Evolutionary conservation across 2,113 vertebrate species (phyloP), one percentile per base, ranked within the genome.

Genomic region (Carlito syrichta): DNA sequence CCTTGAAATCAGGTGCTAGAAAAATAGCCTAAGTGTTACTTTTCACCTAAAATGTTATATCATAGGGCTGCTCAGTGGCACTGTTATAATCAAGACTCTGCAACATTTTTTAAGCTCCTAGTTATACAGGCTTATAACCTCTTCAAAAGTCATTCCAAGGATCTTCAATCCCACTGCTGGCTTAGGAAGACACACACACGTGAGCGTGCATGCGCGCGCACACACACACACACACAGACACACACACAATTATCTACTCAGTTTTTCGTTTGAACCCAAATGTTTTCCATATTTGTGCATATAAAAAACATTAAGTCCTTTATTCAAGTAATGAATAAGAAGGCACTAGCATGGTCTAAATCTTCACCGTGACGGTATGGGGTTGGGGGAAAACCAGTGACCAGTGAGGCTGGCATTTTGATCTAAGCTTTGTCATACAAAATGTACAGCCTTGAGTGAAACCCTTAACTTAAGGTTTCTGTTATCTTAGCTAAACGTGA

Each of bases 1-100:
- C 93, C 96, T 97, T 95, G 81, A 96, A 96, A 95, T 91, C 66
- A 66, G 74, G 77, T 25, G 48, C 17, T 87, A 52, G 91, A 96
- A 94, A 94, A 54, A 91, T 87, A 96, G 66, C 8, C 3, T 94
- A 79, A 92, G 81, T 92, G 0, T 54, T 97, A 90, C 30, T 88
- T 91, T 97, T 89, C 54, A 96, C 13, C 6, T 83, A 73, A 96
- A 79, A 86, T 76, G 94, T 30, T 56, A 1, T 12, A 76, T 92
- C 83, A 84, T 25, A 68, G 16, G 10, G 0, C 86, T 97, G 45
- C 19, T 83, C 20, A 45, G 22, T 68, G 73, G 4, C 27, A 54
- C 22, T 9, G 2, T 73, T 90, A 1, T 38, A 89, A 78, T 74
- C 54, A 91, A 94, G 8, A 20, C 69, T 38, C 87, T 69, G 63